phyloP scores from a whole-genome alignment of 2,888 invertebrate species.

The Bruchidius siliquastri region DNA sequence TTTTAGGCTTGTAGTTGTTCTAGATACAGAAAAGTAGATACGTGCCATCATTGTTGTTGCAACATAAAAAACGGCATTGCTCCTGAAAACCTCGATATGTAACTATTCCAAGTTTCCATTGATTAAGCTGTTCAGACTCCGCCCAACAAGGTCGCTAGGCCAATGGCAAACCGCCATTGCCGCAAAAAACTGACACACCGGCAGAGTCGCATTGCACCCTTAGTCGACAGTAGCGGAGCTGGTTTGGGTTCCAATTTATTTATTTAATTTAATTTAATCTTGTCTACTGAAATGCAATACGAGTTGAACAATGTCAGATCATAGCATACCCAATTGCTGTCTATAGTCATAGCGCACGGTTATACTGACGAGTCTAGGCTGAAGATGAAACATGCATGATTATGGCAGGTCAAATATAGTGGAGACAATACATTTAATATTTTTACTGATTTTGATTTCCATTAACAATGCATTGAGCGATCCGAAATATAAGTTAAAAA shows the following conservation, averaged over 20 bases:
- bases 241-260: conserved; percentile 26
- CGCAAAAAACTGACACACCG: conserved; percentile 8
- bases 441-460: too few relatives aligned
- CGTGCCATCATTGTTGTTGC: background rate
- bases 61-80: background rate
- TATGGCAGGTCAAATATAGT: too few relatives aligned
- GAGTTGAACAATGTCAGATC: too few relatives aligned
- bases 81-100: background rate
- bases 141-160: background rate
- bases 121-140: background rate
- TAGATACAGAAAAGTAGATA: background rate
- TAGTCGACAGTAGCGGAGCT: conserved; percentile 11
- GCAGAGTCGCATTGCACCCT: conserved; percentile 38
- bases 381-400: too few relatives aligned
- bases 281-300: too few relatives aligned
- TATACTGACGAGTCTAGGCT: too few relatives aligned
- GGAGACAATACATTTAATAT: too few relatives aligned
- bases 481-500: too few relatives aligned
- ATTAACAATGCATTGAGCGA: too few relatives aligned
- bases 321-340: too few relatives aligned
- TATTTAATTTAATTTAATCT: too few relatives aligned
- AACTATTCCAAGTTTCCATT: background rate
- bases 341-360: too few relatives aligned
- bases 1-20: background rate
- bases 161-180: background rate